Base-by-base conservation (phyloP, 1,140 invertebrate species). In the Bathynomus jamesi region DNA sequence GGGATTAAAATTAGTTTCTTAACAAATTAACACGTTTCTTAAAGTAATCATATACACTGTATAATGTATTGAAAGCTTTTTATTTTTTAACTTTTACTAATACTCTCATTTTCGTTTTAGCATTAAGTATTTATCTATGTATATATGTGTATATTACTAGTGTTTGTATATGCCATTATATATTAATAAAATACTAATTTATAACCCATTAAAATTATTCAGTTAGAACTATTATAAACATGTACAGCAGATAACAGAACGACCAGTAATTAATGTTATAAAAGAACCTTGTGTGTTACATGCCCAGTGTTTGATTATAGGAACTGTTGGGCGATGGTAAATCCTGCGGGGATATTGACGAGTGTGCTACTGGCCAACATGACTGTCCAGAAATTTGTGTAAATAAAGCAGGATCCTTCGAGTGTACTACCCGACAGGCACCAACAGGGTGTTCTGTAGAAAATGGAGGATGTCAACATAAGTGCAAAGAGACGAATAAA, bases 401-500 rank as follows among this genome's bases (percentile, higher is more conserved):
- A 28, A 87, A 87, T 73, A 81, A 80, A n/a, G 78, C 81, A 17
- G 86, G 86, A 4, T 81, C 82, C 28, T 85, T 82, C 31, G 82
- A 83, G n/a, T 85, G 84, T 77, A 94, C 87, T 80, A 86, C 87
- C 62, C 95, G 93, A 79, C 85, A 86, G 24, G 95, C 93, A 79
- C 87, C 89, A 72, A 85, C 87, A 72, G 91, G 90, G 13, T 91
- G 88, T 77, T 85, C 86, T 76, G 7, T 73, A 17, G 74, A 76
- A 65, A 76, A 76, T 28, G 75, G 75, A 4, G 75, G 75, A 3
- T 76, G 75, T 70, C 25, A 40, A 27, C 72, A 76, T 60, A 53
- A 53, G 21, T 53, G 40, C 40, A 53, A 53, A 53, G 11, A 53
- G 21, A 53, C 13, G 11, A 53, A 53, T 11, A 53, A 53, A 53